Evolutionary conservation across 2,888 invertebrate species (phyloP), one percentile per base, ranked within the genome.

Genomic region (Amphimallon solstitiale): DNA sequence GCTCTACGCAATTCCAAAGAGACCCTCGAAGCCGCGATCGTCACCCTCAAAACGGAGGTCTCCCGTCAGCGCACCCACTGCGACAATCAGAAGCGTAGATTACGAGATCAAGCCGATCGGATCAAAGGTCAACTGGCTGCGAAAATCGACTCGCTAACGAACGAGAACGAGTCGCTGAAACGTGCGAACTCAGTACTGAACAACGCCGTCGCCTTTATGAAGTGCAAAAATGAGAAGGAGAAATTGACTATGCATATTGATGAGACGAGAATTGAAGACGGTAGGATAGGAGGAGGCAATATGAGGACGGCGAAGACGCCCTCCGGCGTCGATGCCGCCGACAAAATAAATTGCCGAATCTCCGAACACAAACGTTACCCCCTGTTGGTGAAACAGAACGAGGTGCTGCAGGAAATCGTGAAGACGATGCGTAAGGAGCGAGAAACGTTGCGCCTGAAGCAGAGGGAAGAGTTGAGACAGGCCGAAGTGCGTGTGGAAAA

Each of bases 361-460:
- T 17, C 63, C 0, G 65, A 68, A 45, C 72, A 72, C 38, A 29
- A 34, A 21, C 68, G 72, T 38, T 70, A 61, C 51, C 70, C 71
- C 37, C 19, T 40, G 3, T 14, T 72, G 23, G 12, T 68, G 6
- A 69, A 67, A 21, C 73, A 74, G 63, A 74, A 74, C 45, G 40
- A 17, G 12, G 64, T 74, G 0, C 40, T 74, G 14, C 71, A 72
- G 56, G 70, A 74, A 37, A 68, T 74, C 10, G 71, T 74, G n/a
- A 73, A 72, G 64, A 51, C 64, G 10, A 71, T 74, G 70, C 67
- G 71, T 5, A 70, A 48, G 17, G 74, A 74, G 37, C 51, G 71
- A 29, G 61, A 65, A 14, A 35, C 34, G 10, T 15, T 64, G 9
- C 37, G 37, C 4, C 21, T 21, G 17, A 62, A 67, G 19, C 62